Evolutionary conservation across 2,888 invertebrate genomes (phyloP).

Genomic region (Phragmatobia fuliginosa): DNA sequence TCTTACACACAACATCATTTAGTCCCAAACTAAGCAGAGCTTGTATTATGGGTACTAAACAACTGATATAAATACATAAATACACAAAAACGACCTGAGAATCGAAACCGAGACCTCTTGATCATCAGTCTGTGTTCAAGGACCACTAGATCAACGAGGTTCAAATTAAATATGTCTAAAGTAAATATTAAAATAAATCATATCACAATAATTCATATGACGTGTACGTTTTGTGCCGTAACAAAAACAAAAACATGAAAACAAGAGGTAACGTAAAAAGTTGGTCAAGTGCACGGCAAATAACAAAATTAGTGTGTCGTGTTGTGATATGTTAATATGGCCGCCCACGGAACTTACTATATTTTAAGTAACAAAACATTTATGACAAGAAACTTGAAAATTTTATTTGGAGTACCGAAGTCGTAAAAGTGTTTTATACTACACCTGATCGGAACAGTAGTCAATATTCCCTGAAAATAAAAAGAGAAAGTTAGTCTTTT

Average conservation of each 20-base stretch:
- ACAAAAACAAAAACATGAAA: slow-evolving; percentile 6
- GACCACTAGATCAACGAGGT: too few relatives aligned
- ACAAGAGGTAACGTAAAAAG: background rate
- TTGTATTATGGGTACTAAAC: too few relatives aligned
- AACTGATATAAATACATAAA: too few relatives aligned
- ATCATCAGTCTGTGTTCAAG: too few relatives aligned
- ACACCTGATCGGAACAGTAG: too few relatives aligned
- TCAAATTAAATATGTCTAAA: too few relatives aligned
- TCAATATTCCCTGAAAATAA: too few relatives aligned
- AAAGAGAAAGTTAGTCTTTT: too few relatives aligned
- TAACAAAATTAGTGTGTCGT: slow-evolving; percentile 7
- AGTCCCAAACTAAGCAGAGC: too few relatives aligned
- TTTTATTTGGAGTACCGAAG: background rate
- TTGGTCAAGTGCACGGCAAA: slow-evolving; percentile 11
- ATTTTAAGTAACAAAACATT: background rate
- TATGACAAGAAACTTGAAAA: background rate
- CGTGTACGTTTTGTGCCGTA: slow-evolving; percentile 1
- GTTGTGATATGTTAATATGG: background rate
- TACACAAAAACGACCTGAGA: too few relatives aligned
- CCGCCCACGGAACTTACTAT: background rate
- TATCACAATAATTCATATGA: background rate
- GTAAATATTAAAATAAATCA: background rate
- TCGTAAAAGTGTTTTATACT: background rate
- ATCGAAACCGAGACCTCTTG: too few relatives aligned
- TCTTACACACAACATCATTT: too few relatives aligned